These are phyloP conservation scores for Poecilia gillii DNA, from an alignment of 2,797 vertebrate species.

Conservation along the genomic window DNA sequence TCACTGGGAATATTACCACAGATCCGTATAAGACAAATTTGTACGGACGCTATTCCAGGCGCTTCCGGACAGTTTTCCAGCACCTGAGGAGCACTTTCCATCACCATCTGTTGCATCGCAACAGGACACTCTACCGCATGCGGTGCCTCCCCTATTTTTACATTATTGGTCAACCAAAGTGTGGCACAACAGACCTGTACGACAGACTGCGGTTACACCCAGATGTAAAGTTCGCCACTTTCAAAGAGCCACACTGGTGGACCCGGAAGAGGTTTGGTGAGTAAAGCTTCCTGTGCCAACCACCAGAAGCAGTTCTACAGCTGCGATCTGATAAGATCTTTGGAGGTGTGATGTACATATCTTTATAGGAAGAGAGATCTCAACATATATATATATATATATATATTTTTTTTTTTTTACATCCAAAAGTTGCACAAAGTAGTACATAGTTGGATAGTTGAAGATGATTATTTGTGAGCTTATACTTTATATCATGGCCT, in stretches of 20 bases:
- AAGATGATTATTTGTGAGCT: neutral
- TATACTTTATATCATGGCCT: neutral
- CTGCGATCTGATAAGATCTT: slow-evolving; percentile 40
- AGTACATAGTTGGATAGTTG: neutral
- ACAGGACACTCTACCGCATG: slow-evolving; percentile 85
- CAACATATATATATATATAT: too few species aligned
- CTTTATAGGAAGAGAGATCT: neutral
- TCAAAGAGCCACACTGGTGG: slow-evolving; percentile 99
- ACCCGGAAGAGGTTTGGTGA: slow-evolving; percentile 96
- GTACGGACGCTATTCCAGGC: slow-evolving; percentile 89
- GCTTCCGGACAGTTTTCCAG: slow-evolving; percentile 89
- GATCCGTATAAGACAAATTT: slow-evolving; percentile 91
- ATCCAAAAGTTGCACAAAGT: neutral
- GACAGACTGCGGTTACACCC: slow-evolving; percentile 92
- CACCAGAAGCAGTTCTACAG: slow-evolving; percentile 20
- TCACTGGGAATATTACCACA: slow-evolving; percentile 83
- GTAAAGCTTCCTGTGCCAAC: slow-evolving; percentile 51
- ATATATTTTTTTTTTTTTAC: neutral
- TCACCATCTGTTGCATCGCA: slow-evolving; percentile 84
- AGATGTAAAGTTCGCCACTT: slow-evolving; percentile 90
- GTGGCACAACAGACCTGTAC: slow-evolving; percentile 95
- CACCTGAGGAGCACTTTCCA: slow-evolving; percentile 88
- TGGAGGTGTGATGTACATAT: slow-evolving; percentile 26
- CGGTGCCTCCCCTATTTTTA: slow-evolving; percentile 96
- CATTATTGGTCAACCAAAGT: slow-evolving; percentile 97